Evolutionary conservation across 2,888 invertebrate species (phyloP).

Genomic region (Sesia bembeciformis): DNA sequence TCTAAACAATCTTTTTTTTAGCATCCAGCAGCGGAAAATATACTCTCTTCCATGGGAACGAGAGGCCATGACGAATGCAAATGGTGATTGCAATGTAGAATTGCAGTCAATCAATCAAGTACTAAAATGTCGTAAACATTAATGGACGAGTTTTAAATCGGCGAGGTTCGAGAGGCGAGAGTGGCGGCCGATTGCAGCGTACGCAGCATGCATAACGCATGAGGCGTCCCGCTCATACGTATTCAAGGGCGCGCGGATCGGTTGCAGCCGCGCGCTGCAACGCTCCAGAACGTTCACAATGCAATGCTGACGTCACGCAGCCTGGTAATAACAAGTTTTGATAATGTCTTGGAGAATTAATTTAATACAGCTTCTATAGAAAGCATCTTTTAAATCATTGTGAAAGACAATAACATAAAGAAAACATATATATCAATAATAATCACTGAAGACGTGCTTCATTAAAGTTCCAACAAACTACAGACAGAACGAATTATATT

Average conservation of each 20-base stretch:
- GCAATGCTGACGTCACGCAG: neutral
- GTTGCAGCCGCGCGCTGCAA: conserved; percentile 26
- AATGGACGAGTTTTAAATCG: neutral
- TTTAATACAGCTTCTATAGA: neutral
- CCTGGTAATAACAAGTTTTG: neutral
- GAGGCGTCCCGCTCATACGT: conserved; percentile 42
- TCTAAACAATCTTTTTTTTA: too few relatives aligned
- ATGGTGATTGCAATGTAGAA: neutral
- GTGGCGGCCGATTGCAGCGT: neutral
- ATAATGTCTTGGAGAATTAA: too few relatives aligned
- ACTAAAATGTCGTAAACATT: neutral
- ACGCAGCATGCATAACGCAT: conserved; percentile 50
- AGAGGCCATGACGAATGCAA: too few relatives aligned
- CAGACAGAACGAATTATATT: too few relatives aligned
- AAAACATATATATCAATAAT: too few relatives aligned
- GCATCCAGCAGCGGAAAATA: too few relatives aligned
- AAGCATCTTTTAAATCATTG: too few relatives aligned
- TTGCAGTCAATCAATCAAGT: neutral
- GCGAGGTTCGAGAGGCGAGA: neutral
- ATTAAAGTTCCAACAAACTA: too few relatives aligned
- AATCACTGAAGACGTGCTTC: too few relatives aligned
- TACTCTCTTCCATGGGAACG: too few relatives aligned
- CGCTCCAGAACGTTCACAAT: conserved; percentile 23
- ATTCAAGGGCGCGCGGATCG: conserved; percentile 53
- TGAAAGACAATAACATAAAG: too few relatives aligned